Conservation (phyloP, 2,888 invertebrate genomes). For the Artemia sp. region DNA sequence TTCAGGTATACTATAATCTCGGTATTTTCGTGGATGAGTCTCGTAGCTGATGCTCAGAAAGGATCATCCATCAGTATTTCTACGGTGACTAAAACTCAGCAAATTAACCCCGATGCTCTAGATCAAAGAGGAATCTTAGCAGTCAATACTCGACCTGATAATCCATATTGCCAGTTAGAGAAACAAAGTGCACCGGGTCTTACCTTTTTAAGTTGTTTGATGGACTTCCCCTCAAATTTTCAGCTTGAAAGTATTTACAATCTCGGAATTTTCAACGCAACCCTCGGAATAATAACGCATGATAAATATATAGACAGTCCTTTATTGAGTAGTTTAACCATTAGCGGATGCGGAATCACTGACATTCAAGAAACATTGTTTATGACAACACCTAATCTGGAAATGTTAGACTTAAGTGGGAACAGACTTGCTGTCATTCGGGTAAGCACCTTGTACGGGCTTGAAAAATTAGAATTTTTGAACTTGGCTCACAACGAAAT, state of each 20-base stretch:
- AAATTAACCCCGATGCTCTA: too few species aligned
- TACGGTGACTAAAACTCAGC: too few species aligned
- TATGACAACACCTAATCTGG: constrained; percentile 1
- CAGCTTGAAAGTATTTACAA: background rate
- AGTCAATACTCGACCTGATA: too few species aligned
- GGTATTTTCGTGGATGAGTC: too few species aligned
- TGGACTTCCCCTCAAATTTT: background rate
- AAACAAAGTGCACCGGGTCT: too few species aligned
- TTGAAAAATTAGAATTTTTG: background rate
- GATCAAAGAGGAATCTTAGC: too few species aligned
- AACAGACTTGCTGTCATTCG: constrained; percentile 4
- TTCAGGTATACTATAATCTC: too few species aligned
- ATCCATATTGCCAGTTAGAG: too few species aligned
- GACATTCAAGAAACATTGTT: background rate
- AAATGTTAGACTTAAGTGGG: background rate
- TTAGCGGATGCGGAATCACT: background rate
- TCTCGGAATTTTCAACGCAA: background rate
- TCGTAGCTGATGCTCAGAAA: too few species aligned
- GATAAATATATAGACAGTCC: background rate
- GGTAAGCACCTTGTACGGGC: background rate
- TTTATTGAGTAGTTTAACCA: background rate
- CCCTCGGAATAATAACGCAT: background rate
- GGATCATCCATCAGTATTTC: too few species aligned
- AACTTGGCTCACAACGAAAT: background rate
- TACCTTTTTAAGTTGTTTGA: too few species aligned